These are phyloP conservation scores for Xanthorhoe spadicearia DNA, from an alignment of 2,888 invertebrate genomes.

Conservation along the genomic window DNA sequence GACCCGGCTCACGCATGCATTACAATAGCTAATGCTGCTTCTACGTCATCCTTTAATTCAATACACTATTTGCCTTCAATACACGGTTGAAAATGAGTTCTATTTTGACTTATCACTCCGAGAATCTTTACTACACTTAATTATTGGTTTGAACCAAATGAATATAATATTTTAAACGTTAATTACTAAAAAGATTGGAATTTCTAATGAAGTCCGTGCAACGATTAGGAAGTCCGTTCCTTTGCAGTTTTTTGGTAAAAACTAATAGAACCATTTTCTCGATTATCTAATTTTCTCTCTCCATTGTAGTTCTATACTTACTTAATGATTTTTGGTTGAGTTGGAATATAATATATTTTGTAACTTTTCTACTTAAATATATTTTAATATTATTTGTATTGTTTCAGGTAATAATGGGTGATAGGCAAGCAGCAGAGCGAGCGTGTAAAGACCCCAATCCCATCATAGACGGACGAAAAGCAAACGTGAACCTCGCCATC, in stretches of 20 bases:
- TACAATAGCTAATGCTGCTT: conserved; percentile 77
- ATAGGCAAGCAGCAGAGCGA: conserved; percentile 95
- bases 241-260: too few species aligned
- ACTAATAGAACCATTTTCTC: too few species aligned
- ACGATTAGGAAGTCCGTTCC: too few species aligned
- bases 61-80: conserved; percentile 58
- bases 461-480: conserved; percentile 98
- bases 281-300: too few species aligned
- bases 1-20: conserved; percentile 75
- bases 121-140: not conserved
- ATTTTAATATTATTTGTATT: not conserved
- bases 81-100: conserved; percentile 12
- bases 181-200: too few species aligned
- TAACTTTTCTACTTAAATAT: not conserved
- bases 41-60: conserved; percentile 60
- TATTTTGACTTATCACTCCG: conserved; percentile 3
- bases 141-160: not conserved
- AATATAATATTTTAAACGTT: not conserved
- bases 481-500: conserved; percentile 98
- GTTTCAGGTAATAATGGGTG: conserved; percentile 98
- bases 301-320: too few species aligned
- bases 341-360: too few species aligned
- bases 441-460: conserved; percentile 99
- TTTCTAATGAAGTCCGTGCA: too few species aligned
- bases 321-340: too few species aligned